Evolutionary conservation across 2,888 invertebrate species (phyloP).

Genomic region (Ophion ellenae): DNA sequence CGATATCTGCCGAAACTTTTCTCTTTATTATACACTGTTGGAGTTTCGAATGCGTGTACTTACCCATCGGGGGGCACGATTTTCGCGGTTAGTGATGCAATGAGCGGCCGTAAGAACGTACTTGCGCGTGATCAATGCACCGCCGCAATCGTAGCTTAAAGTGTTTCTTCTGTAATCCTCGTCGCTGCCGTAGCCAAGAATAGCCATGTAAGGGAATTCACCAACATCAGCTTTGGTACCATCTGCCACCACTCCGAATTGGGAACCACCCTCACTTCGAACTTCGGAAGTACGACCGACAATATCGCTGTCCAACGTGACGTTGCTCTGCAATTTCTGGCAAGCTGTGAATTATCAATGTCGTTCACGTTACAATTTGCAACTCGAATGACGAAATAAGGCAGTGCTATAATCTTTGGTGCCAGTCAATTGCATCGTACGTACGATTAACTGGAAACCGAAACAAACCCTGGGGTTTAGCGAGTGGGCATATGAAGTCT

Average conservation of each 20-base stretch:
- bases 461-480: too few relatives aligned
- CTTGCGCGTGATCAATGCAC: neutral
- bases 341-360: conserved; percentile 72
- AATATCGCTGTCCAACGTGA: too few relatives aligned
- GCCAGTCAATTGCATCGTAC: too few relatives aligned
- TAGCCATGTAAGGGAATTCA: neutral
- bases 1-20: too few relatives aligned
- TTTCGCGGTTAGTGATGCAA: neutral
- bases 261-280: too few relatives aligned
- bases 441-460: too few relatives aligned
- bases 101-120: neutral
- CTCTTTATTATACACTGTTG: neutral
- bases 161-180: neutral
- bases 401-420: too few relatives aligned
- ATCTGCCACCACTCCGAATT: too few relatives aligned
- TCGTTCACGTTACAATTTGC: too few relatives aligned
- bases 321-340: neutral
- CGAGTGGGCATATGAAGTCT: neutral
- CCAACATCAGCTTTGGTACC: too few relatives aligned
- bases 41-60: neutral
- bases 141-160: neutral
- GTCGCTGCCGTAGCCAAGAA: neutral
- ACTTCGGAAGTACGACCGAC: too few relatives aligned
- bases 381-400: neutral
- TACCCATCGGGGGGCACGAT: neutral